phyloP scores from a whole-genome alignment of 1,140 invertebrate species.

The Tyrophagus putrescentiae region DNA sequence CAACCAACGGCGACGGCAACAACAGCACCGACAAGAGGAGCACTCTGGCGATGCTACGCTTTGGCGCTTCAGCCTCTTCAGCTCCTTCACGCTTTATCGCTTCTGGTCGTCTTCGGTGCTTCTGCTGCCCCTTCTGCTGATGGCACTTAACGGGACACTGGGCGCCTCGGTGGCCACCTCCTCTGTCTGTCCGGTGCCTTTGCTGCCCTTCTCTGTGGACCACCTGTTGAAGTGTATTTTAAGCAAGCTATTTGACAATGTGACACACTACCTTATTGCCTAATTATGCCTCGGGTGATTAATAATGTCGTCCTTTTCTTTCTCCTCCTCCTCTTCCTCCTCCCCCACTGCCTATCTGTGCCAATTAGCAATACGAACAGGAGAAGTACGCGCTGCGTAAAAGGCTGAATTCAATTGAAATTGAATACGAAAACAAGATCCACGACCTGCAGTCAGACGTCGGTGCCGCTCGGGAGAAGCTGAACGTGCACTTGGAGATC shows the following conservation, averaged over 20 bases:
- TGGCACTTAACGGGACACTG: background rate
- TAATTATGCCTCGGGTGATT: background rate
- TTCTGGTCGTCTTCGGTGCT: too few species aligned
- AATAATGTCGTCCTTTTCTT: background rate
- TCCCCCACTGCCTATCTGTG: background rate
- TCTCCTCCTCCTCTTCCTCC: background rate
- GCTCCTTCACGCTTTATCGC: too few species aligned
- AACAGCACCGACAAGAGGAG: too few species aligned
- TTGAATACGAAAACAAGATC: conserved; percentile 73
- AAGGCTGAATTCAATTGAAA: conserved; percentile 62
- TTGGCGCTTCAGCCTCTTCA: too few species aligned
- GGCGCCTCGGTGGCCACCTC: too few species aligned
- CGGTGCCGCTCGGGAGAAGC: conserved; percentile 45
- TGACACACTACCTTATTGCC: background rate
- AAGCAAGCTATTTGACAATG: background rate
- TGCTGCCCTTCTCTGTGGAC: background rate
- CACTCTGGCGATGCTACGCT: too few species aligned
- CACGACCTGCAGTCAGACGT: conserved; percentile 74
- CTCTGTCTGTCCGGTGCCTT: too few species aligned
- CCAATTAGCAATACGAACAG: conserved; percentile 67
- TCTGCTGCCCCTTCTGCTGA: too few species aligned
- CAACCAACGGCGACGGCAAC: too few species aligned
- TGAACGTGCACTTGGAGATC: conserved; percentile 45
- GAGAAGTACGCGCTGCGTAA: conserved; percentile 71
- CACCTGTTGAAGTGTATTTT: conserved; percentile 5